These are phyloP conservation scores for Ophonus ardosiacus DNA, from an alignment of 2,888 invertebrate genomes.

Conservation along the genomic window DNA sequence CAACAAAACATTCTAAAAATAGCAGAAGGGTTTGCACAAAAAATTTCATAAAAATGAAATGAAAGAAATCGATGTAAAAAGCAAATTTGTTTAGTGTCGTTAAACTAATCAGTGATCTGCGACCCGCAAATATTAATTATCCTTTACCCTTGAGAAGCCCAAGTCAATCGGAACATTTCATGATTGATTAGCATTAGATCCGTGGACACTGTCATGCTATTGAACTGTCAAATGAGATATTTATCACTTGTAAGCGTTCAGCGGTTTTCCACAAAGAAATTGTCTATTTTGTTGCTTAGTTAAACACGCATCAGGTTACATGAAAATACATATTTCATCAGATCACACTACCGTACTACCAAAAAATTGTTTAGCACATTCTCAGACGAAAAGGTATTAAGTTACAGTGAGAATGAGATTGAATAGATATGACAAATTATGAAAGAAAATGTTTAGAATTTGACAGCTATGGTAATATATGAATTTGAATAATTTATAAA, in stretches of 20 bases:
- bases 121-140: slow-evolving; percentile 29
- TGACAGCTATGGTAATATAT: background rate
- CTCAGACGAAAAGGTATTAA: background rate
- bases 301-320: slow-evolving; percentile 22
- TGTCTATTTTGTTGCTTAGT: slow-evolving; percentile 31
- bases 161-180: slow-evolving; percentile 52
- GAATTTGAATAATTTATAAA: background rate
- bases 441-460: background rate
- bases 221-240: slow-evolving; percentile 54
- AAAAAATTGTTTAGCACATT: slow-evolving; percentile 20
- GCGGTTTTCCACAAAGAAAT: slow-evolving; percentile 22
- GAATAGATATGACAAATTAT: background rate
- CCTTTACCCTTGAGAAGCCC: slow-evolving; percentile 23
- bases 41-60: background rate
- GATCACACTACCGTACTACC: background rate
- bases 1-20: too few species aligned
- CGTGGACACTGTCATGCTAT: slow-evolving; percentile 50
- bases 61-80: background rate
- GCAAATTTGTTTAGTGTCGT: slow-evolving; percentile 9
- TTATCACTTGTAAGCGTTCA: slow-evolving; percentile 31
- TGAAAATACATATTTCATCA: background rate
- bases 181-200: slow-evolving; percentile 47
- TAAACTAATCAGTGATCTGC: slow-evolving; percentile 14
- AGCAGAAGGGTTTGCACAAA: background rate
- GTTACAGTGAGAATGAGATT: background rate